Percentiles rank a stretch among this genome's conserved stretches.
Evolutionary conservation across 2,888 invertebrate genomes (phyloP).

Genomic region (Andricus curvator): DNA sequence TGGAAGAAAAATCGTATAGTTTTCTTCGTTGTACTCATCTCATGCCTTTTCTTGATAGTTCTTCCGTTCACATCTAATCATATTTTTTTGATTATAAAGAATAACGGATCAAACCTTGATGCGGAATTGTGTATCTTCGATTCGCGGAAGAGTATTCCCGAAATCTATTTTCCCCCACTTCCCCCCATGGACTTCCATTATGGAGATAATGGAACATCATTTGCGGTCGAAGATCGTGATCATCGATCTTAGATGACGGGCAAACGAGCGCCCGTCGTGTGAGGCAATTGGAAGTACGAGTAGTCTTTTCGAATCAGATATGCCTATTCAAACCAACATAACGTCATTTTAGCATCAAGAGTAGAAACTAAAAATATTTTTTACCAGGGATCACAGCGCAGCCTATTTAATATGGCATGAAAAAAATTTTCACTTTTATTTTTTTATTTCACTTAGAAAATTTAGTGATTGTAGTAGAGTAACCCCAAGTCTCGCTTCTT

Average conservation of each 20-base stretch:
- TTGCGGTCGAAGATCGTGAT: slow-evolving; percentile 67
- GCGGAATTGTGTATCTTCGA: slow-evolving; percentile 26
- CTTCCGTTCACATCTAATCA: slow-evolving; percentile 33
- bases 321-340: background rate
- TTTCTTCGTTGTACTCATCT: background rate
- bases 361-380: background rate
- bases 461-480: too few species aligned
- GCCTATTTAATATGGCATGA: too few species aligned
- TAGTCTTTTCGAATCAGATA: slow-evolving; percentile 27
- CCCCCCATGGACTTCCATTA: slow-evolving; percentile 60
- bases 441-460: too few species aligned
- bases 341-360: background rate
- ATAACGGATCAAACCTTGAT: slow-evolving; percentile 33
- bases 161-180: slow-evolving; percentile 53
- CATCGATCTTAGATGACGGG: slow-evolving; percentile 55
- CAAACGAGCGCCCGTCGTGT: slow-evolving; percentile 39
- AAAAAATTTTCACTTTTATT: too few species aligned
- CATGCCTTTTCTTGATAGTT: background rate
- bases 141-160: slow-evolving; percentile 63
- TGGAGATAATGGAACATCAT: slow-evolving; percentile 67
- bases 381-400: too few species aligned
- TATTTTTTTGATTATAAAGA: slow-evolving; percentile 5
- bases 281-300: slow-evolving; percentile 19
- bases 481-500: too few species aligned
- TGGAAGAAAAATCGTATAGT: background rate